Evolutionary conservation across 2,797 vertebrate genomes (phyloP).

Genomic region (Alfaro cultratus): DNA sequence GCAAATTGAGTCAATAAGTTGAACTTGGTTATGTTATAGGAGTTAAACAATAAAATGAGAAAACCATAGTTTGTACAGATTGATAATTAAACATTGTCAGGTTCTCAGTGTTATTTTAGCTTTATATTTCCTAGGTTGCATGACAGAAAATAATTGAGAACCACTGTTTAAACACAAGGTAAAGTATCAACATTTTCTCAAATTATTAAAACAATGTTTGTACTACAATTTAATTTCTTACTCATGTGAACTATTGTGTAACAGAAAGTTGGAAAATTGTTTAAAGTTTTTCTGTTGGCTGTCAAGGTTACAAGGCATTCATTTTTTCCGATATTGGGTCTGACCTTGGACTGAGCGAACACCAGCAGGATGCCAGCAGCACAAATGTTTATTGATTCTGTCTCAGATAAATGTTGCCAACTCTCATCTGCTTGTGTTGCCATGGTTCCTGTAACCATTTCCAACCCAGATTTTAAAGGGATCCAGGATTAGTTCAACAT

Average conservation of each 20-base stretch:
- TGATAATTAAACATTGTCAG: neutral
- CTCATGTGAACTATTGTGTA: neutral
- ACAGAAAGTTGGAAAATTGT: neutral
- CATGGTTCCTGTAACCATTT: neutral
- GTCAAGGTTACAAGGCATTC: neutral
- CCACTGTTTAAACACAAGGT: neutral
- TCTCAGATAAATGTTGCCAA: neutral
- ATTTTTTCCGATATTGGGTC: neutral
- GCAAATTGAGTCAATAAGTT: too few relatives aligned
- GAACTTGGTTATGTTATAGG: neutral
- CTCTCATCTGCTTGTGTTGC: neutral
- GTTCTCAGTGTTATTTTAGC: neutral
- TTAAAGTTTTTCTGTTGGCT: neutral
- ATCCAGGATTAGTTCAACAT: too few relatives aligned
- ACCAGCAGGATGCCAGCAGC: neutral
- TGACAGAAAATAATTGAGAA: neutral
- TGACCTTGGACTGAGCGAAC: too few relatives aligned
- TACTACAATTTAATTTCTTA: neutral
- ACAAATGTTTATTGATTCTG: neutral
- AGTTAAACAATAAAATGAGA: neutral
- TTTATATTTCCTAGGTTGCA: neutral
- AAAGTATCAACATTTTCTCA: neutral
- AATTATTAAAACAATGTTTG: neutral
- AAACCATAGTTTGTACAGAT: neutral
- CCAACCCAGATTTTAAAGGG: neutral